Percentiles rank a stretch among this genome's conserved stretches.
Evolutionary conservation across 1,140 invertebrate species (phyloP).

Genomic region (Heliconius hermathena): DNA sequence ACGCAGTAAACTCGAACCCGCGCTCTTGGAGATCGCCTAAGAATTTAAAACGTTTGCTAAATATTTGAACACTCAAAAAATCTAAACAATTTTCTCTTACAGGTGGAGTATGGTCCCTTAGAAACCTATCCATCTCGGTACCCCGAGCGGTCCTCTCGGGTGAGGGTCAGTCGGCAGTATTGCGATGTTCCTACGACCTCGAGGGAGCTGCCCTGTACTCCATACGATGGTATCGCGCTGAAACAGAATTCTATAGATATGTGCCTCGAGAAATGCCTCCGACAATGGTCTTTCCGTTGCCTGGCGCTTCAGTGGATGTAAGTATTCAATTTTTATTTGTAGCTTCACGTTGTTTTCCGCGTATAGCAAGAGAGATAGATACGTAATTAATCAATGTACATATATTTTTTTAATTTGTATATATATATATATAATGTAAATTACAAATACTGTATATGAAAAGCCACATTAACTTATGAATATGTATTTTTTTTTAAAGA

Average conservation of each 20-base stretch:
- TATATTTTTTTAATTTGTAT: too few species aligned
- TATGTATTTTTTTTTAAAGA: too few species aligned
- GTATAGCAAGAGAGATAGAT: too few species aligned
- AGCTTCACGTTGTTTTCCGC: too few species aligned
- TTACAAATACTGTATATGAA: too few species aligned
- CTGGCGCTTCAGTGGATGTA: constrained; percentile 89
- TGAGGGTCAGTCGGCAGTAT: constrained; percentile 85
- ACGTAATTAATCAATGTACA: too few species aligned
- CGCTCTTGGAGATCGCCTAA: too few species aligned
- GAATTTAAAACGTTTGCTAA: too few species aligned
- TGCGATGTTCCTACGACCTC: constrained; percentile 91
- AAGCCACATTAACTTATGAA: too few species aligned
- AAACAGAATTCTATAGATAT: constrained; percentile 90
- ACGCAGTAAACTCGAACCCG: too few species aligned
- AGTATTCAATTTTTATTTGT: constrained; percentile 57
- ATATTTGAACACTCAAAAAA: too few species aligned
- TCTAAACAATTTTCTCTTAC: constrained; percentile 22
- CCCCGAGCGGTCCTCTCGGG: constrained; percentile 88
- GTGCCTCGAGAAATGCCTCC: constrained; percentile 87
- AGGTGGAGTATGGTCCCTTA: constrained; percentile 86
- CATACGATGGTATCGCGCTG: constrained; percentile 91
- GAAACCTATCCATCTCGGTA: constrained; percentile 88
- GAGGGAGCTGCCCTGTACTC: constrained; percentile 89
- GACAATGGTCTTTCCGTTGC: constrained; percentile 86
- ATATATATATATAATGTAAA: too few species aligned